These are phyloP conservation scores for Huso huso DNA, from an alignment of 2,797 vertebrate species.

Conservation along the genomic window DNA sequence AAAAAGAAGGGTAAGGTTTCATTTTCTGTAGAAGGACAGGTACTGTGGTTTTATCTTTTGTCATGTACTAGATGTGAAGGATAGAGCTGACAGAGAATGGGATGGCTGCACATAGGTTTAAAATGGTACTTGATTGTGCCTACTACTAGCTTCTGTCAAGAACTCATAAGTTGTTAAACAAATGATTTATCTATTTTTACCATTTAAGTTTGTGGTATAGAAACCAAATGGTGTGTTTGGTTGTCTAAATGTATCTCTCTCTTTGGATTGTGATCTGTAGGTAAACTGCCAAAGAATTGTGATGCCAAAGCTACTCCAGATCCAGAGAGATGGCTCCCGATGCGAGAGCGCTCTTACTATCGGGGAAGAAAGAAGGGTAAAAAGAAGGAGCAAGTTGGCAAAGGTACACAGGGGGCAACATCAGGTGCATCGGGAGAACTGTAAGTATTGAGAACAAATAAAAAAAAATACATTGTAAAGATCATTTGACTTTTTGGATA, in stretches of 20 bases:
- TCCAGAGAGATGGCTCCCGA: constrained; percentile 90
- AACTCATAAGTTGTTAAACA: too few relatives aligned
- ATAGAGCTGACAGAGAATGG: too few relatives aligned
- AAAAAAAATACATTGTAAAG: too few relatives aligned
- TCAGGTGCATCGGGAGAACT: constrained; percentile 74
- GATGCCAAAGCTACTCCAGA: constrained; percentile 90
- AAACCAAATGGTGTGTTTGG: too few relatives aligned
- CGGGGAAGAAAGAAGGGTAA: constrained; percentile 95
- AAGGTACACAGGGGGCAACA: constrained; percentile 89
- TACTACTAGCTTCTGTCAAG: too few relatives aligned
- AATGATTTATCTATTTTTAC: too few relatives aligned
- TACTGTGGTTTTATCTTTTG: neutral
- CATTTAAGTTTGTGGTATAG: too few relatives aligned
- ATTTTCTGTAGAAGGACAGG: too few relatives aligned
- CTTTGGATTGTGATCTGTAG: constrained; percentile 41
- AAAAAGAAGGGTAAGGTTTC: constrained; percentile 83
- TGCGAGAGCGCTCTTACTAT: constrained; percentile 90
- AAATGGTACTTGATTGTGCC: too few relatives aligned
- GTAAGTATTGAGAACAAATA: constrained; percentile 59
- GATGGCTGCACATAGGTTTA: too few relatives aligned
- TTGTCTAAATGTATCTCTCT: constrained; percentile 4
- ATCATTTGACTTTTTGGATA: too few relatives aligned
- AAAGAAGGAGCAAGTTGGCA: constrained; percentile 97
- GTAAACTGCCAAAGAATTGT: constrained; percentile 91
- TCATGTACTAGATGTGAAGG: neutral